Percentiles rank a stretch among this genome's conserved stretches.
Evolutionary conservation across 2,113 vertebrate genomes (phyloP).

Genomic region (Ceyx cyanopectus): DNA sequence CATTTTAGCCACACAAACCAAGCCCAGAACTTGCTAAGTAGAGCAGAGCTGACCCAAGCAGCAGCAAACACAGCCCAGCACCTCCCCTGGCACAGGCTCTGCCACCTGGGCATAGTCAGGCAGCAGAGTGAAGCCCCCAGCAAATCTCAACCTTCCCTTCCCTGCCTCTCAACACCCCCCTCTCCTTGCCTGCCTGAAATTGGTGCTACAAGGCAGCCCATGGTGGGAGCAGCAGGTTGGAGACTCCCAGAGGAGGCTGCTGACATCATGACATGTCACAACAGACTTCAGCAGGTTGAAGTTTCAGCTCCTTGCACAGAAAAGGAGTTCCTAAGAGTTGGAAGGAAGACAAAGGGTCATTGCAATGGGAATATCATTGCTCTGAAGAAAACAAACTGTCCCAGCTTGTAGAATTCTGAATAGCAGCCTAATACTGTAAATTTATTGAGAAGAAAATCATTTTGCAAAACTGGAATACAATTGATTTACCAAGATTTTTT

Average conservation of each 20-base stretch:
- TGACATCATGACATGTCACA: background rate
- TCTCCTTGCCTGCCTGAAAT: background rate
- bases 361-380: background rate
- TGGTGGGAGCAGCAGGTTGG: too few species aligned
- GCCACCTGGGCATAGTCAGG: background rate
- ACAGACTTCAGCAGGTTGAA: background rate
- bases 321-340: background rate
- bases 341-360: background rate
- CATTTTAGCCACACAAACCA: background rate
- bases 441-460: constrained; percentile 58
- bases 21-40: background rate
- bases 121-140: background rate
- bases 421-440: constrained; percentile 60
- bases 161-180: background rate
- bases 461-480: constrained; percentile 53
- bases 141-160: background rate
- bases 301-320: constrained; percentile 44
- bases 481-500: constrained; percentile 32
- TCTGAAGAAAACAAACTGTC: background rate
- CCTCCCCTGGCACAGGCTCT: background rate
- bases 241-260: background rate
- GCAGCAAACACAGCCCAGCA: background rate
- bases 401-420: constrained; percentile 56
- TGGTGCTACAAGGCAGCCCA: too few species aligned
- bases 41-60: background rate